phyloP scores from a whole-genome alignment of 1,140 invertebrate genomes.

The Megalopta genalis region DNA sequence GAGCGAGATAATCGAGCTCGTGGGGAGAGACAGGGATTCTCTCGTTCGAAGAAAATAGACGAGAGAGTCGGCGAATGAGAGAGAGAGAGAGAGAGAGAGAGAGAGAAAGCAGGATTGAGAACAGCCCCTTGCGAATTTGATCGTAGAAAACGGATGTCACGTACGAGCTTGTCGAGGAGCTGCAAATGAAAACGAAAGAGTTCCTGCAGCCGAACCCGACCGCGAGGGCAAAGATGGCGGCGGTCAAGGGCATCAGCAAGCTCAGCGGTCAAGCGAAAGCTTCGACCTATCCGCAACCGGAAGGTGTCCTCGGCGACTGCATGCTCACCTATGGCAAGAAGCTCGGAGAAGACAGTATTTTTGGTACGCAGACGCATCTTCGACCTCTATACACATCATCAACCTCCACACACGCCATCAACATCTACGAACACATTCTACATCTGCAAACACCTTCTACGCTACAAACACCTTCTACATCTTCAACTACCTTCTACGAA shows the following conservation, averaged over 20 bases:
- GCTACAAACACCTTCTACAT: no score
- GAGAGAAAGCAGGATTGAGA: not conserved
- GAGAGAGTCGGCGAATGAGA: no score
- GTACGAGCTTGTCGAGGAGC: constrained; percentile 95
- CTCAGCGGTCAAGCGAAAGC: constrained; percentile 93
- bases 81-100: no score
- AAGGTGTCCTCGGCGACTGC: constrained; percentile 97
- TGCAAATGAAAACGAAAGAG: constrained; percentile 98
- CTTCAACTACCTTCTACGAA: no score
- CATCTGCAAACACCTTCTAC: no score
- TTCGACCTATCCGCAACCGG: constrained; percentile 98
- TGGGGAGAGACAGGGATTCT: no score
- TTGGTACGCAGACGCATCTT: constrained; percentile 82
- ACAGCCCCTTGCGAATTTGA: constrained; percentile 35
- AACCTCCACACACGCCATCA: no score
- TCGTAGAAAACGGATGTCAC: constrained; percentile 97
- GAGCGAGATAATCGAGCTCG: not conserved
- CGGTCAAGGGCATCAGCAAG: constrained; percentile 94
- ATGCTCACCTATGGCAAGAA: constrained; percentile 98
- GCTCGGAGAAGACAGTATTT: constrained; percentile 96
- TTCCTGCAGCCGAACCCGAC: constrained; percentile 99
- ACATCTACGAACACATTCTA: no score
- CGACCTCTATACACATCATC: no score
- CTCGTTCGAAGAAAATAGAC: no score
- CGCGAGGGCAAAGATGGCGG: constrained; percentile 96